Base-by-base conservation (phyloP, 2,888 invertebrate species). In the Amiota communis region DNA sequence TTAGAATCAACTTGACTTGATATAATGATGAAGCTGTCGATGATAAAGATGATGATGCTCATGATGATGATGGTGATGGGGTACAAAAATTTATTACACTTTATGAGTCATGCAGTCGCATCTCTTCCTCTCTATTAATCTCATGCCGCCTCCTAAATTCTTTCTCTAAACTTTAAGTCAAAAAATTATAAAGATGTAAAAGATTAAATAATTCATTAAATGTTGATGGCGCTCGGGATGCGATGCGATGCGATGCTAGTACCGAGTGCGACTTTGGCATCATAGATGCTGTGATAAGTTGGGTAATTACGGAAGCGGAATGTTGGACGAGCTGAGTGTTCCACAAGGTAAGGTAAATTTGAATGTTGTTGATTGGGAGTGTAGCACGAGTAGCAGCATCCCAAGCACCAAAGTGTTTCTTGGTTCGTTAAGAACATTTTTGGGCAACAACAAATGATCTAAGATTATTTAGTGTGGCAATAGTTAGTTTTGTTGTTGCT, bases 151-250 rank as follows among this genome's bases (percentile, higher is more conserved):
- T 36, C 6, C 36, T 6, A 36, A 2, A 36, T 36, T 36, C 36
- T 6, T 36, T 36, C 36, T 36, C 36, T 2, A 36, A 36, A 36
- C 36, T 36, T 36, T 36, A 36, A 36, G 36, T 36, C 53, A 12
- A 53, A 59, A 59, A 59, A 59, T 59, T 17, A 59, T n/a, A n/a
- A 59, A 82, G 82, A 85, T 85, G 85, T 82, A 77, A 36, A 77
- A 80, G 82, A 83, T 83, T 83, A 83, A 83, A 83, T 83, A 83
- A 83, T 83, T 83, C 83, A 83, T 83, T 86, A 83, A 81, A 86
- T 83, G 78, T 86, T 75, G 76, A 75, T 77, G 59, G 23, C 36
- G 15, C 23, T 10, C 51, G 2, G n/a, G n/a, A n/a, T 1, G 3
- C 61, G 13, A 13, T 15, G 3, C 61, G 13, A 13, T 15, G 36